Conservation (phyloP, 1,140 invertebrate genomes). For the Heliconius hermathena region DNA sequence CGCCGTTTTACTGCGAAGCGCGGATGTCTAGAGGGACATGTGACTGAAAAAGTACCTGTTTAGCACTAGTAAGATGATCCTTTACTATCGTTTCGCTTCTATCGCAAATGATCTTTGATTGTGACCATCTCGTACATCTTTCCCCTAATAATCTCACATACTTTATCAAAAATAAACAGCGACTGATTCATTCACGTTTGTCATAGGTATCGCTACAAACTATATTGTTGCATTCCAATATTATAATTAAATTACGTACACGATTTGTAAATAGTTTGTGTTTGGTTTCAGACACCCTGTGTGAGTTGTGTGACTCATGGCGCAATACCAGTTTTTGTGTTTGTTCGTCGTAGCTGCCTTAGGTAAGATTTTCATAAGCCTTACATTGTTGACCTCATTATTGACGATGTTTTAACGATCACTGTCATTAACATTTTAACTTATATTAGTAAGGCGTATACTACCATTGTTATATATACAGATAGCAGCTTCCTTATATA, state of each 20-base stretch:
- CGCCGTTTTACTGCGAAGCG: too few species aligned
- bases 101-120: too few species aligned
- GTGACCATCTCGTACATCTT: too few species aligned
- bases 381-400: slow-evolving; percentile 27
- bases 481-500: not conserved
- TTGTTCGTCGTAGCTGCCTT: slow-evolving; percentile 49
- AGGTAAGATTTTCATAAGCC: slow-evolving; percentile 45
- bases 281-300: slow-evolving; percentile 44
- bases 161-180: too few species aligned
- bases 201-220: too few species aligned
- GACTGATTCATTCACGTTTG: too few species aligned
- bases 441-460: not conserved
- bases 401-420: slow-evolving; percentile 31
- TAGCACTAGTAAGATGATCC: too few species aligned
- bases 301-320: slow-evolving; percentile 46
- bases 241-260: not conserved
- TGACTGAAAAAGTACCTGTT: too few species aligned
- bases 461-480: not conserved
- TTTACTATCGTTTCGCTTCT: too few species aligned
- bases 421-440: slow-evolving; percentile 9
- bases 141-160: too few species aligned
- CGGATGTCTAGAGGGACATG: too few species aligned
- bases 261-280: not conserved
- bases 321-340: slow-evolving; percentile 51
- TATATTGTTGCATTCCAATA: not conserved